phyloP scores from a whole-genome alignment of 2,888 invertebrate genomes.

The Drosophila leonis region DNA sequence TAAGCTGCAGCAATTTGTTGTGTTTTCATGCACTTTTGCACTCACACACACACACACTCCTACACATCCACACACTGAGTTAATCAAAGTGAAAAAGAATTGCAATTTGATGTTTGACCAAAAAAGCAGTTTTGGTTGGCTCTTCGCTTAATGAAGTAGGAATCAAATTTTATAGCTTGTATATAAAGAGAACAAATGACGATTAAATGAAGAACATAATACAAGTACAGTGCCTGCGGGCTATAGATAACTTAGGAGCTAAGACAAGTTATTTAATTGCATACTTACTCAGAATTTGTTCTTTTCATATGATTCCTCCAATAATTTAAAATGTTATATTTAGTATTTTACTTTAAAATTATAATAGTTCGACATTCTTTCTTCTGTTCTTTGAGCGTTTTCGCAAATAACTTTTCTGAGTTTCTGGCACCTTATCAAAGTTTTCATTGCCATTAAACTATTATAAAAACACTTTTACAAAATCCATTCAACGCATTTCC shows the following conservation, averaged over 20 bases:
- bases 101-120: constrained; percentile 40
- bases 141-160: constrained; percentile 1
- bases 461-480: neutral
- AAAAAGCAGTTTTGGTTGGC: constrained; percentile 2
- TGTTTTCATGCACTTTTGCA: constrained; percentile 24
- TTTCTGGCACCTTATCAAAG: neutral
- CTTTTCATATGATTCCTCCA: neutral
- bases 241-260: neutral
- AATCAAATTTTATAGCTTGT: neutral
- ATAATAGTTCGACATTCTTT: neutral
- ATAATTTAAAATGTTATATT: neutral
- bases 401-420: neutral
- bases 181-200: neutral
- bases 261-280: neutral
- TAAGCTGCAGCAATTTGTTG: constrained; percentile 21
- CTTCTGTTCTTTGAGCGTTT: neutral
- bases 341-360: neutral
- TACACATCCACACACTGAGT: constrained; percentile 25
- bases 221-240: neutral
- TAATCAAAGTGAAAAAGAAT: constrained; percentile 57
- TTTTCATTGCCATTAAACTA: neutral
- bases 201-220: neutral
- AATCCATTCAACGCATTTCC: neutral
- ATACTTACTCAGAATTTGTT: no score
- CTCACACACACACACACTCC: constrained; percentile 2